Evolutionary conservation across 1,140 invertebrate species (phyloP).

Genomic region (Antheraea mylitta): DNA sequence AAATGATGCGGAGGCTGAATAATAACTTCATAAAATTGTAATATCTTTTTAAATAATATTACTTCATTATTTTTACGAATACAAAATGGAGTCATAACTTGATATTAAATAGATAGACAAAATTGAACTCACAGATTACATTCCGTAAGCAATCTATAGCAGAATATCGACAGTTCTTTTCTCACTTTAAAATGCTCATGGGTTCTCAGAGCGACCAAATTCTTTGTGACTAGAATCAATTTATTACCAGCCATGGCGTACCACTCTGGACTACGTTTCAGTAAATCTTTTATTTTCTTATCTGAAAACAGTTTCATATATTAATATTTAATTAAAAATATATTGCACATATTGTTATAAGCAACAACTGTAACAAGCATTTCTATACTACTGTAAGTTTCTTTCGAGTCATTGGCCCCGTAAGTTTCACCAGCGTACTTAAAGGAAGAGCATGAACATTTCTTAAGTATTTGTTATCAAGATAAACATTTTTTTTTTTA

Average conservation of each 20-base stretch:
- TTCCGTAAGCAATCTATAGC: slow-evolving; percentile 74
- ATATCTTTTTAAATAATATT: too few relatives aligned
- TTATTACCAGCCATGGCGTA: slow-evolving; percentile 79
- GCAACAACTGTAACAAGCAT: background rate
- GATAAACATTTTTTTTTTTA: too few relatives aligned
- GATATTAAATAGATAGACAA: background rate
- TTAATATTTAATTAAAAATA: too few relatives aligned
- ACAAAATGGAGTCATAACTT: background rate
- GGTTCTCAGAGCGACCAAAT: slow-evolving; percentile 69
- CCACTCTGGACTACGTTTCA: slow-evolving; percentile 77
- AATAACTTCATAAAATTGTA: too few relatives aligned
- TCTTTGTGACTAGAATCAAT: slow-evolving; percentile 72
- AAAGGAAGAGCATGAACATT: too few relatives aligned
- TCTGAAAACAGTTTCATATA: slow-evolving; percentile 29
- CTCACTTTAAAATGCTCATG: slow-evolving; percentile 81
- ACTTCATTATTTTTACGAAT: too few relatives aligned
- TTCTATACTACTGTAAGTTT: too few relatives aligned
- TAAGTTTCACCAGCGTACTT: too few relatives aligned
- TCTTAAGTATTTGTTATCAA: too few relatives aligned
- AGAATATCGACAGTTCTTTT: slow-evolving; percentile 75
- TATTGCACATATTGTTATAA: background rate
- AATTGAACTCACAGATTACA: slow-evolving; percentile 76
- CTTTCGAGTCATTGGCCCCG: too few relatives aligned
- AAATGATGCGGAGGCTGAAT: too few relatives aligned
- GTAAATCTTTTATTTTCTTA: slow-evolving; percentile 66